Base-by-base conservation (phyloP, 2,113 vertebrate genomes). In the Scytalopus superciliaris region DNA sequence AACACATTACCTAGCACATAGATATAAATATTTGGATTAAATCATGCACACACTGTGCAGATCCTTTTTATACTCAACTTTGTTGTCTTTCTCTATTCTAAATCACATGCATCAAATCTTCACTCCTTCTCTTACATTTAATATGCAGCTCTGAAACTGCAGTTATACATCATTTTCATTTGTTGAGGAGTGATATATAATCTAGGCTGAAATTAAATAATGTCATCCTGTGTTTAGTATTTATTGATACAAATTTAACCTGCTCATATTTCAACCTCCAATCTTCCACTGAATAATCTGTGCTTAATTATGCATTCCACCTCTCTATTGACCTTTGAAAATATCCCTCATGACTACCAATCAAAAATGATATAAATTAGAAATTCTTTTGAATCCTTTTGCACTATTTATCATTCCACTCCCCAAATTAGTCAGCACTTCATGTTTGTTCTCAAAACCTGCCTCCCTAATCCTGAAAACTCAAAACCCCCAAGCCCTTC, bases 241-340 rank as follows among this genome's bases (percentile, higher is more conserved):
- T 96, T 97, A 96, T 93, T 95, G 92, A 95, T 94, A 97, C 88
- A 97, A 96, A 96, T 96, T 90, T 92, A 96, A 95, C 88, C 93
- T 93, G 92, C 85, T 96, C 85, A 64, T 97, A 96, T 94, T 94
- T 97, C 92, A 94, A 78, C 88, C 93, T 94, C 86, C 83, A 96
- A 89, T 96, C 85, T 90, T 84, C 79, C 52, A 33, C 72, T 12
- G 28, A 94, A 90, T 96, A 94, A 96, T 95, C 90, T 92, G 79
- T 93, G 94, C 95, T 96, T 97, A 96, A 95, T 94, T 96, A 96
- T 95, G 96, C 88, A 95, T 97, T 96, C 90, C 92, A 97, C 83
- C 92, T 96, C 92, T 97, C 90, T 95, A 96, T 87, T 96, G 95
- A 97, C 92, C 94, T 95, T 96, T 96, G 86, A 93, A 93, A 97